Evolutionary conservation across 2,888 invertebrate species (phyloP), one percentile per base, ranked within the genome.

Genomic region (Automeris io): DNA sequence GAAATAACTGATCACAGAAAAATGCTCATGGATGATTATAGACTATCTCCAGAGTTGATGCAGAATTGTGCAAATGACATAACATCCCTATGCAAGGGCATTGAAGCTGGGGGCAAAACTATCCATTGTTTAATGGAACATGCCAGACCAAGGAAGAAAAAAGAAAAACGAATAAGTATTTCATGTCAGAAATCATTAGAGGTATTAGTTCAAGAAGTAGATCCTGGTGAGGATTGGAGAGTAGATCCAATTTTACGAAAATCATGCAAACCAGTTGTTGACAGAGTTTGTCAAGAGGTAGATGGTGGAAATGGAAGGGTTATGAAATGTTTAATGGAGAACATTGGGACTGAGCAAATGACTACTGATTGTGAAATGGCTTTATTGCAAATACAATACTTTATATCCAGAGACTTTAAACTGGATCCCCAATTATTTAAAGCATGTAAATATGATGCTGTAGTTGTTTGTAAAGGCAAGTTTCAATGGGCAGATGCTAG

Each of bases 41-140:
- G 95, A 54, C 87, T 99, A 11, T 96, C 96, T 6, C 99, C 99
- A 3, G 97, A 98, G 77, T 90, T 99, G 43, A 93, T 98, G 45
- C 90, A 92, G 52, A 90, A 91, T 37, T 99, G 99, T 82, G 91
- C 94, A 12, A 89, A 90, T 54, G 98, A 98, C 65, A 97, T 98
- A 51, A 83, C 89, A 11, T 88, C 86, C 38, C 91, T 91, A 52
- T 97, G 97, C 72, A 88, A 89, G 49, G 90, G 91, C 11, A 85
- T 92, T 46, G 94, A 94, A 69, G 88, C 91, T 38, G 95, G 95
- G 2, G 96, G 95, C 0, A 92, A 93, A 65, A 98, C 98, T 0
- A 93, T 99, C 50, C 98, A 99, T 70, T 99, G 99, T 68, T 83
- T 99, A 29, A 95, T 99, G 95, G 93, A 94, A 25, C 92, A 95